A percentile compares a stretch with the other conserved stretches of the same genome.
phyloP scores from a whole-genome alignment of 2,113 vertebrate genomes.

The Podiceps cristatus region DNA sequence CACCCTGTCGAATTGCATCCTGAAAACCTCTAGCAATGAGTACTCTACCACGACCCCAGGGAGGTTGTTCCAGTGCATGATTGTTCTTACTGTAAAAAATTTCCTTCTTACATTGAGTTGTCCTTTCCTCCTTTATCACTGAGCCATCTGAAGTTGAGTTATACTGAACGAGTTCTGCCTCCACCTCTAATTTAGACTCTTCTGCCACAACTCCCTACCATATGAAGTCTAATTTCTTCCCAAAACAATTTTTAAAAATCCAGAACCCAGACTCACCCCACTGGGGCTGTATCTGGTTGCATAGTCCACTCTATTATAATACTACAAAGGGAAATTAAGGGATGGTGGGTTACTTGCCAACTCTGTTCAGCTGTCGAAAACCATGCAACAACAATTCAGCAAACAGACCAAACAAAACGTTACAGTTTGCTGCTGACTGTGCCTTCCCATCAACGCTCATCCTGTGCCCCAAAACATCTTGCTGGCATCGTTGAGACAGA shows the following conservation, averaged over 20 bases:
- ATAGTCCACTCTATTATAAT: not conserved
- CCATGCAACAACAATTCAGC: not conserved
- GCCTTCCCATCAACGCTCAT: accelerated
- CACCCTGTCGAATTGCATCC: not conserved
- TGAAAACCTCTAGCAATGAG: not conserved
- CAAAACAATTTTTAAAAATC: not conserved
- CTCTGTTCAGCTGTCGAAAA: not conserved
- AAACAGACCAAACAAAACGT: not conserved
- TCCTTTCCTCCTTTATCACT: not conserved
- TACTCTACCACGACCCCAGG: not conserved
- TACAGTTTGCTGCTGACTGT: not conserved
- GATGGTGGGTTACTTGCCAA: not conserved
- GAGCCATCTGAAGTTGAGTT: not conserved
- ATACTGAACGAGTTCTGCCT: not conserved
- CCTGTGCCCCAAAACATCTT: not conserved
- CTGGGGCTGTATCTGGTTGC: not conserved
- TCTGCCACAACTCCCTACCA: not conserved
- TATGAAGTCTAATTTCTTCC: not conserved
- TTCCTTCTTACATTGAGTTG: not conserved
- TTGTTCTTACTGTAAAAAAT: not conserved
- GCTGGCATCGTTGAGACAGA: not conserved
- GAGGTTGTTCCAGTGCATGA: not conserved
- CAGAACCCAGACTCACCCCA: not conserved
- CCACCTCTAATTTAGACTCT: not conserved
- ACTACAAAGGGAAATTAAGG: not conserved